Evolutionary conservation across 1,140 invertebrate species (phyloP).

Genomic region (Adoxophyes honmai): DNA sequence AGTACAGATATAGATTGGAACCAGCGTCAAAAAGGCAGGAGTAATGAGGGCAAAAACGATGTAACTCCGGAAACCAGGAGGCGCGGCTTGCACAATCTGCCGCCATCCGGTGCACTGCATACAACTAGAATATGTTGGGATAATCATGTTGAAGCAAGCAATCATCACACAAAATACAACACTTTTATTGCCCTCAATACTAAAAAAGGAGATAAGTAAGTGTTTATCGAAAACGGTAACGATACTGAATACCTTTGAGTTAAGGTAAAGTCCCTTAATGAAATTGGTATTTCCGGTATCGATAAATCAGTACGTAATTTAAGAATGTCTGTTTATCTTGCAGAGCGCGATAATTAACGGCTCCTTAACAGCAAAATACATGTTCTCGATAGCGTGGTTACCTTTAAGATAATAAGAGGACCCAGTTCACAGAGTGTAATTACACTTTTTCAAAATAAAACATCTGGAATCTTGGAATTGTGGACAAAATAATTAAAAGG

Average conservation of each 20-base stretch:
- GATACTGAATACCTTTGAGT: too few species aligned
- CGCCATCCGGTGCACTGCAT: slow-evolving; percentile 25
- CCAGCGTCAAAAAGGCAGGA: background rate
- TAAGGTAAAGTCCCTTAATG: too few species aligned
- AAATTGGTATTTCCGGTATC: background rate
- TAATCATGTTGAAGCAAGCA: too few species aligned
- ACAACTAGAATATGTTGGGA: background rate
- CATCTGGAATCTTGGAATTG: slow-evolving; percentile 3
- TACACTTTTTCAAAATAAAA: background rate
- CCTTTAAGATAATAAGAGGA: too few species aligned
- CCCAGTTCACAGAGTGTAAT: background rate
- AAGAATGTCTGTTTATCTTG: too few species aligned
- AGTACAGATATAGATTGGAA: background rate
- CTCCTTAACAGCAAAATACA: too few species aligned
- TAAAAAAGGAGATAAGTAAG: too few species aligned
- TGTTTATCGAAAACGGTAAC: too few species aligned
- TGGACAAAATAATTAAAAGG: slow-evolving; percentile 32
- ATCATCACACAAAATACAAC: too few species aligned
- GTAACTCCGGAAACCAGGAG: slow-evolving; percentile 30
- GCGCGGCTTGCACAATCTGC: slow-evolving; percentile 42
- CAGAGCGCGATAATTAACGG: too few species aligned
- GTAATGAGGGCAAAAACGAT: slow-evolving; percentile 21
- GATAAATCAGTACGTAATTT: background rate
- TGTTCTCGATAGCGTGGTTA: too few species aligned
- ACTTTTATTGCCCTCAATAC: too few species aligned